Base-by-base conservation (phyloP, 35 echinoderm and acorn worm species). In the Anneissia japonica region DNA sequence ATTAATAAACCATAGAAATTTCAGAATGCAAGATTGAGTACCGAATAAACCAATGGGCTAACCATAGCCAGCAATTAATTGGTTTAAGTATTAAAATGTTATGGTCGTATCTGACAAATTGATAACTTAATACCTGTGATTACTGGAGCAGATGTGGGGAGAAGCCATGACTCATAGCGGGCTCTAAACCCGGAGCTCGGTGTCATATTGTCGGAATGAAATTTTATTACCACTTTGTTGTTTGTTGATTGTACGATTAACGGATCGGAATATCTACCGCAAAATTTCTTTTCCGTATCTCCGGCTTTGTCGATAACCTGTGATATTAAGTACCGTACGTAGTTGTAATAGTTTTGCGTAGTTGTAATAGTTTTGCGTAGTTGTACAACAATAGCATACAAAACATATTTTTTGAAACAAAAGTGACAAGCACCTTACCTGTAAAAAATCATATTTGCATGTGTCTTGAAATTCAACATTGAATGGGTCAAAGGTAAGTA, bases 391-490 rank as follows among this genome's bases (percentile, higher is more conserved):
- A n/a, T n/a, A n/a, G n/a, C n/a, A n/a, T n/a, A n/a, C n/a, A n/a
- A n/a, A n/a, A n/a, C n/a, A n/a, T n/a, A n/a, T n/a, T n/a, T n/a
- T n/a, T n/a, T 80, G 77, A 30, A 5, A 34, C 26, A n/a, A 23
- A 1, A 14, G n/a, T n/a, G n/a, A 43, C 4, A 43, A 43, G 14
- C 0, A 34, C 28, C 88, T 26, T 79, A 92, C 91, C 91, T 88
- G 28, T 2, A 92, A 26, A 73, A 84, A 92, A 39, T 92, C 91
- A 79, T 46, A 92, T 29, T 39, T 73, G 35, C 91, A 92, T 4
- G 91, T 73, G 35, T 72, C 28, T 16, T 80, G 85, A 32, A 74
- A 74, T 46, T 92, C 91, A 3, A 88, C 74, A 17, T 29, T 34
- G 32, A 92, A 92, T 73, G 87, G 85, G 0, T 46, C 31, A 72